A percentile compares a stretch with the other conserved stretches of the same genome.
Conservation (phyloP, 2,888 invertebrate genomes). For the Drosophila borealis region DNA sequence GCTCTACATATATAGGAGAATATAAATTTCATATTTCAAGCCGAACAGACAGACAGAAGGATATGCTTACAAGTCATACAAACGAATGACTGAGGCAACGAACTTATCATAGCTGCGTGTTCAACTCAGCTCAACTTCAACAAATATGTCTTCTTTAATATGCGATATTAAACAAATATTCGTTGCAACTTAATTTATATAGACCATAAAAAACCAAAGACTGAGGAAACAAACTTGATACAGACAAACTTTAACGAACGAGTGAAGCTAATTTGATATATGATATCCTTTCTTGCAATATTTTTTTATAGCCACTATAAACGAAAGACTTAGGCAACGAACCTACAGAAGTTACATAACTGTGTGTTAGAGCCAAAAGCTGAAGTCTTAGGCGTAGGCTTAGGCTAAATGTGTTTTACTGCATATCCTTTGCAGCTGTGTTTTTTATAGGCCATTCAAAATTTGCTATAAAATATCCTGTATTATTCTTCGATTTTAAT, state of each 20-base stretch:
- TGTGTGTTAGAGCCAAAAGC: not conserved
- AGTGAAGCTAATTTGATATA: not conserved
- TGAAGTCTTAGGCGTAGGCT: not conserved
- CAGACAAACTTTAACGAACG: not conserved
- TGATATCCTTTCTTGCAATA: constrained; percentile 3
- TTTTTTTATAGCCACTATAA: not conserved
- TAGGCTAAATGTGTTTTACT: not conserved
- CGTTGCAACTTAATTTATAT: not conserved
- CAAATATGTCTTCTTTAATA: no score
- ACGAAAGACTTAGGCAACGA: not conserved
- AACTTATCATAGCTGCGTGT: not conserved
- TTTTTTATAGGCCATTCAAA: constrained; percentile 1
- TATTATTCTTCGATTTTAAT: not conserved
- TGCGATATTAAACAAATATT: no score
- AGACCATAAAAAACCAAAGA: not conserved
- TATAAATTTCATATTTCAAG: no score
- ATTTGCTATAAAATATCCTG: constrained; percentile 1
- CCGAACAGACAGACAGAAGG: no score
- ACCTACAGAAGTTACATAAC: not conserved
- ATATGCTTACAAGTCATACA: not conserved
- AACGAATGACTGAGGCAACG: constrained; percentile 2
- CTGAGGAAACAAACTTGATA: not conserved
- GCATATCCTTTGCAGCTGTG: not conserved
- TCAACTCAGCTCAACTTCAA: no score
- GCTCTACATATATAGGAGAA: no score